Evolutionary conservation across 1,140 invertebrate species (phyloP).

Genomic region (Agrypnia vestita): DNA sequence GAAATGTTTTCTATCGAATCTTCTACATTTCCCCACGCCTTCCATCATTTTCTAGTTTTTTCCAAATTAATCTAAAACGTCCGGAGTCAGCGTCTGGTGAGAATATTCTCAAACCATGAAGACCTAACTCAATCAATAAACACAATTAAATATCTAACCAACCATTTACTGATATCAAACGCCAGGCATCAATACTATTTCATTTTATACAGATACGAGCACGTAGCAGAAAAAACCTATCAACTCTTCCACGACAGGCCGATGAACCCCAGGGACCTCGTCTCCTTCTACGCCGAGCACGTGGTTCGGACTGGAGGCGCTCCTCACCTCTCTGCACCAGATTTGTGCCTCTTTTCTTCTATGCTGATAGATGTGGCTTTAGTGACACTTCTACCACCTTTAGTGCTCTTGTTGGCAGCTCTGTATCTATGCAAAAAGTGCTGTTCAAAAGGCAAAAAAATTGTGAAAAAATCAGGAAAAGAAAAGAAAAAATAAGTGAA

Average conservation of each 20-base stretch:
- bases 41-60: too few species aligned
- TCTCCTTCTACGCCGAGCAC: constrained; percentile 46
- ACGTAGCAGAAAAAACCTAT: not conserved
- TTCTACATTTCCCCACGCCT: too few species aligned
- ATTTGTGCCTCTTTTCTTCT: constrained; percentile 1
- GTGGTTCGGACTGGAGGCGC: constrained; percentile 46
- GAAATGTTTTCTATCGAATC: too few species aligned
- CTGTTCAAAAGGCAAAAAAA: not conserved
- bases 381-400: constrained; percentile 22
- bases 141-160: too few species aligned
- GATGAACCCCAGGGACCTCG: constrained; percentile 38
- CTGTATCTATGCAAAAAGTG: not conserved
- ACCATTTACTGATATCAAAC: too few species aligned
- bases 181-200: too few species aligned
- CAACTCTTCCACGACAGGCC: constrained; percentile 30
- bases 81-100: too few species aligned
- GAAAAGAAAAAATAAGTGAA: too few species aligned
- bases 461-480: too few species aligned
- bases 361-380: constrained; percentile 44
- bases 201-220: constrained; percentile 14
- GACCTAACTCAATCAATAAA: too few species aligned
- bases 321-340: constrained; percentile 33
- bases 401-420: not conserved
- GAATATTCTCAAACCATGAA: too few species aligned
- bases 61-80: too few species aligned